Evolutionary conservation across 2,113 vertebrate genomes (phyloP), one percentile per base, ranked within the genome.

Genomic region (Peucedramus taeniatus): DNA sequence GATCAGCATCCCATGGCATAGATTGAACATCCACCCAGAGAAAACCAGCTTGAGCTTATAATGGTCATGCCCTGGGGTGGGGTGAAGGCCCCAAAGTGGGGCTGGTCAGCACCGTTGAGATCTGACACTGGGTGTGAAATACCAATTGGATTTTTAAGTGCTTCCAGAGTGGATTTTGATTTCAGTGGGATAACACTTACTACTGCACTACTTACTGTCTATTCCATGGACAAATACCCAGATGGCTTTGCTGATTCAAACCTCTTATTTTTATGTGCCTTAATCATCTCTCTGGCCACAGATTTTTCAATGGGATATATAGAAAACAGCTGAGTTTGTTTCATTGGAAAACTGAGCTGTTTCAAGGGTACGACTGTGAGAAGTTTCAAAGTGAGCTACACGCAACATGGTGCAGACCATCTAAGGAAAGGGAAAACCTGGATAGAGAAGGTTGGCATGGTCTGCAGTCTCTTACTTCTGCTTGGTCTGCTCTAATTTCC

Each of bases 1-100:
- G 14, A 21, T 45, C 1, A 2, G 5, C 16, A 51, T 5, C 10
- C 9, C 16, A 20, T 6, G 5, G 7, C 13, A 50, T 7, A 56
- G 10, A 31, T 28, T 70, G 22, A 56, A 33, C 1, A 7, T 21
- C 20, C 26, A 47, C 14, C 16, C 26, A 24, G 16, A 65, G 17
- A 15, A 90, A 27, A 56, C 2, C 22, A n/a, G 20, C 80, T 31
- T 47, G 28, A 49, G 8, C 10, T 57, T 53, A 18, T 11, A 66
- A 37, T 28, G 31, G 26, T 54, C 28, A 23, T 33, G 19, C 11
- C 19, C 22, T 74, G n/a, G 14, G 14, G 9, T 26, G 5, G 13
- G 2, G 8, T 51, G 24, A 2, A 16, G 49, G 13, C 7, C 23
- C 20, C 27, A 39, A 61, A 8, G 9, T n/a, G 14, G 8, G 22